Percentiles rank a stretch among this genome's conserved stretches.
These are phyloP conservation scores for Tribolium madens DNA, from an alignment of 1,140 invertebrate species.

Conservation along the genomic window DNA sequence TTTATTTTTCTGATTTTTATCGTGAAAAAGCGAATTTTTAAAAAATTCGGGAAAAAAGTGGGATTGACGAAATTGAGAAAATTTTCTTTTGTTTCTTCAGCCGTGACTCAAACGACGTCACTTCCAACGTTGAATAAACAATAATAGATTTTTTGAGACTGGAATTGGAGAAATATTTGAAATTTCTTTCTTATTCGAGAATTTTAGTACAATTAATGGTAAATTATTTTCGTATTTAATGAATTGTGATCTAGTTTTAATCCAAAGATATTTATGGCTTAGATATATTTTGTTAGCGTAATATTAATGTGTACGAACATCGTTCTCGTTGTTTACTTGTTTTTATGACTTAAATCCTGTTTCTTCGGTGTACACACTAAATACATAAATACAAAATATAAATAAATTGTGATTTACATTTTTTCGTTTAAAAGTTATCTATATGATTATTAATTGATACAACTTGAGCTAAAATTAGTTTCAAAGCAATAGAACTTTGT, in stretches of 20 bases:
- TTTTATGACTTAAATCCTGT: not conserved
- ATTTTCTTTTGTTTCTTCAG: constrained; percentile 28
- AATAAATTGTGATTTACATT: not conserved
- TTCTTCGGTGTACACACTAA: not conserved
- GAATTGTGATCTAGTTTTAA: not conserved
- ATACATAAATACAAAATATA: not conserved
- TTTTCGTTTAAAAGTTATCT: too few relatives aligned
- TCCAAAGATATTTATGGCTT: not conserved
- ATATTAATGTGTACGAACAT: too few relatives aligned
- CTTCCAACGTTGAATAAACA: constrained; percentile 11
- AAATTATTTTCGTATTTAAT: not conserved
- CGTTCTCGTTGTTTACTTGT: not conserved
- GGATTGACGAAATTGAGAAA: constrained; percentile 3
- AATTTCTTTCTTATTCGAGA: not conserved
- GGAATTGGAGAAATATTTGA: not conserved
- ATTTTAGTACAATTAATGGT: not conserved
- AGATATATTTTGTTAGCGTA: not conserved
- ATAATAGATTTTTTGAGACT: not conserved
- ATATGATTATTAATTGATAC: too few relatives aligned
- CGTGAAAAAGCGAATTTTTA: constrained; percentile 67
- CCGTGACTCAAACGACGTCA: constrained; percentile 12
- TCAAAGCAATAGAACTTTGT: not conserved
- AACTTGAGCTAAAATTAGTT: not conserved
- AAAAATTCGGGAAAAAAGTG: constrained; percentile 56
- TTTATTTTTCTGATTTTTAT: constrained; percentile 69